Evolutionary conservation across 2,113 vertebrate species (phyloP), one percentile per base, ranked within the genome.

Genomic region (Zosterops borbonicus): DNA sequence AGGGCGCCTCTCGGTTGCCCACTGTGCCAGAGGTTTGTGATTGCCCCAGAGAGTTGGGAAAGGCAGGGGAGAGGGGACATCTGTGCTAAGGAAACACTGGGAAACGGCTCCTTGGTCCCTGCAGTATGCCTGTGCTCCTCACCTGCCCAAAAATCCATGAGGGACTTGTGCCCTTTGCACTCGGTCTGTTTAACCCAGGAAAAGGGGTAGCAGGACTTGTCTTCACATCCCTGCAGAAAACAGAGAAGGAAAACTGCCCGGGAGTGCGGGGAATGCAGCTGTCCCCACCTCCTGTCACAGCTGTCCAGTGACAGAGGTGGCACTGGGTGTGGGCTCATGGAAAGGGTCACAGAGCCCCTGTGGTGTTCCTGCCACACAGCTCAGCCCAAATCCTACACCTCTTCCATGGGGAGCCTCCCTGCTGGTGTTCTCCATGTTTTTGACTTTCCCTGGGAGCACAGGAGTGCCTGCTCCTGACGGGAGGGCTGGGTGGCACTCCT

Each of bases 321-420:
- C 87, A 41, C n/a, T 49, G 11, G 22, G 9, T 33, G n/a, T 41
- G 62, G 37, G 47, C 21, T 50, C 23, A 6, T 5, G 41, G 12
- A 21, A 49, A 42, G 44, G 35, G 6, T 46, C 62, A 2, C 10
- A 23, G 46, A 22, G 41, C 3, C 5, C 28, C 0, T 0, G 0
- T 0, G 0, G 4, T 16, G 37, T 44, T 41, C 53, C 67, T 50
- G 70, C 42, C 39, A 2, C 1, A 1, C 2, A 1, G 0, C 19
- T 44, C 50, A 62, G 58, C 42, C 64, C 64, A n/a, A n/a, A 50
- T 20, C 50, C 76, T 16, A 13, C 37, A 12, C 28, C 35, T 19
- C 55, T 11, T 23, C 71, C 6, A 1, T 0, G 4, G 7, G 37
- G 39, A 84, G 6, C 42, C n/a, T 74, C 59, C 25, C 52, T 28